Percentiles rank a stretch among this genome's conserved stretches.
Evolutionary conservation across 2,888 invertebrate genomes (phyloP).

Genomic region (Acholoe squamosa): DNA sequence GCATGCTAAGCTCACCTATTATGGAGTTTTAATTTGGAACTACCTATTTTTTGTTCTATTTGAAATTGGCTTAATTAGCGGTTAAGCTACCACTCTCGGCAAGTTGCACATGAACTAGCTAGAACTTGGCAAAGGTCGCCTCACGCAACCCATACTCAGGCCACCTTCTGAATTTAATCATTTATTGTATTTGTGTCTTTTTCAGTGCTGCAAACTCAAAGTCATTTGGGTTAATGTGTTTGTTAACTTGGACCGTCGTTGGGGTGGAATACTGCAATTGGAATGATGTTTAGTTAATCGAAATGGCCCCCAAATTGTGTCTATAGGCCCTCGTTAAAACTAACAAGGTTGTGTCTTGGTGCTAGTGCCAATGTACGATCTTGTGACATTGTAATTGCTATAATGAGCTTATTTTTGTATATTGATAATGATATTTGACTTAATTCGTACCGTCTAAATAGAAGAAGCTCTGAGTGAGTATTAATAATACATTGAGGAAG

Average conservation of each 20-base stretch:
- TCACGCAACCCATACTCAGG: background rate
- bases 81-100: background rate
- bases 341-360: too few relatives aligned
- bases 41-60: background rate
- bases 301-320: too few relatives aligned
- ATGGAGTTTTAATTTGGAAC: background rate
- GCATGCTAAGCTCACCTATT: background rate
- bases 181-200: background rate
- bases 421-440: too few relatives aligned
- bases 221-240: background rate
- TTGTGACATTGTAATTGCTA: too few relatives aligned
- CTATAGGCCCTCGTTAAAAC: too few relatives aligned
- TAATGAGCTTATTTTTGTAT: too few relatives aligned
- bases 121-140: background rate
- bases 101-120: background rate
- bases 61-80: slow-evolving; percentile 34
- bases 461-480: too few relatives aligned
- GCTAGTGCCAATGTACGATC: too few relatives aligned
- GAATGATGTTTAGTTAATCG: background rate
- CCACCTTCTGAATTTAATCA: background rate
- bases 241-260: background rate
- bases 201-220: background rate
- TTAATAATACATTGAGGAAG: too few relatives aligned
- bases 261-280: background rate
- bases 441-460: too few relatives aligned